These are phyloP conservation scores for Beroe ovata DNA, from an alignment of 37 sponge, comb jelly and placozoan genomes.

Conservation along the genomic window DNA sequence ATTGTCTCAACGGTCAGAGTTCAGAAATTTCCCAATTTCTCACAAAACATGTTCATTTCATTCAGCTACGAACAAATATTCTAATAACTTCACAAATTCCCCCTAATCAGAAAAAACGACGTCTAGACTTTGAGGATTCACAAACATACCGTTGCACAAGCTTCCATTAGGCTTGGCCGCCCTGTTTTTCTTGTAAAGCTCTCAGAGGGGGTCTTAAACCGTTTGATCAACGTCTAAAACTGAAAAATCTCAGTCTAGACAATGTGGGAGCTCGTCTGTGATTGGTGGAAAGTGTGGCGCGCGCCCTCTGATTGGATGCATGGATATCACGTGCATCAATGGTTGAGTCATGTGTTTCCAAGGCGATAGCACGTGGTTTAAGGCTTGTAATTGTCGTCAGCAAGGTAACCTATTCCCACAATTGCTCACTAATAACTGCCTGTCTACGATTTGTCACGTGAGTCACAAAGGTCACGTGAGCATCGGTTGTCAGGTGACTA, in stretches of 20 bases:
- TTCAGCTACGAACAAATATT: too few species aligned
- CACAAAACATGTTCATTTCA: too few species aligned
- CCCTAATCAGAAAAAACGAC: not conserved
- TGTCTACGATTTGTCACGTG: conserved; percentile 54
- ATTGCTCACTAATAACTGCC: conserved; percentile 38
- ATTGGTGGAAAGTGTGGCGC: not conserved
- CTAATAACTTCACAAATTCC: too few species aligned
- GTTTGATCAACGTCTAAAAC: conserved; percentile 50
- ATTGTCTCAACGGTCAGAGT: too few species aligned
- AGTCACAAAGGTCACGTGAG: not conserved
- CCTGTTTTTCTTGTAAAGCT: conserved; percentile 6
- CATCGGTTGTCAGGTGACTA: not conserved
- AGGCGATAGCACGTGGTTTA: conserved; percentile 38
- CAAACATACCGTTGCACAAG: not conserved
- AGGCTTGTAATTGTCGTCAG: conserved; percentile 36
- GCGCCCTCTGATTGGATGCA: not conserved
- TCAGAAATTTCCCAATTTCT: too few species aligned
- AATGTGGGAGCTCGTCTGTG: not conserved
- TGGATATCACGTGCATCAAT: not conserved
- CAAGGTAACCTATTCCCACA: conserved; percentile 57
- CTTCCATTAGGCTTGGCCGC: not conserved
- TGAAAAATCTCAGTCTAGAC: conserved; percentile 49
- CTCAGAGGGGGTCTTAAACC: conserved; percentile 43
- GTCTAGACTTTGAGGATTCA: not conserved
- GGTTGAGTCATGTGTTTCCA: conserved; percentile 52